phyloP scores from a whole-genome alignment of 2,888 invertebrate genomes.

The Phyto melanocephala region DNA sequence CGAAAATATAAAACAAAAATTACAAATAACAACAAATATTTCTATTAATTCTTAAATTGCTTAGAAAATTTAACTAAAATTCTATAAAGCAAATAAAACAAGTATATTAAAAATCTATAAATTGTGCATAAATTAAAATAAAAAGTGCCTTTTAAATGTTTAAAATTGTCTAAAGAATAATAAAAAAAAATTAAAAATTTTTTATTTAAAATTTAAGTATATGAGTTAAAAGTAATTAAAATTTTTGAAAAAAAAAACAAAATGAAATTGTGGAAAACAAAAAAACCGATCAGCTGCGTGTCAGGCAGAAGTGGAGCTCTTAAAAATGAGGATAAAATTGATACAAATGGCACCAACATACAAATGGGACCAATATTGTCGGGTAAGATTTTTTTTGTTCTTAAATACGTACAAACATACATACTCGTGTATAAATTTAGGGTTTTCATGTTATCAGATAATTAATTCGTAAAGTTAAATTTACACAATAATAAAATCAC shows the following conservation, averaged over 20 bases:
- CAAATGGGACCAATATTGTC: constrained; percentile 76
- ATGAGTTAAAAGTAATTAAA: neutral
- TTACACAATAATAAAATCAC: too few relatives aligned
- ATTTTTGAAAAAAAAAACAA: constrained; percentile 34
- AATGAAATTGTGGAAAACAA: constrained; percentile 79
- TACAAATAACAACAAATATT: too few relatives aligned
- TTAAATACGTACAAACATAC: neutral
- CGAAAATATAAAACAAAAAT: constrained; percentile 1
- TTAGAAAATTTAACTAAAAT: neutral
- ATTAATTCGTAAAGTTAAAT: too few relatives aligned
- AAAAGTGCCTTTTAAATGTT: constrained; percentile 35
- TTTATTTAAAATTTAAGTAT: too few relatives aligned
- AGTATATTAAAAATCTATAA: constrained; percentile 7
- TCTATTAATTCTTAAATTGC: too few relatives aligned
- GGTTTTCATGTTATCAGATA: too few relatives aligned
- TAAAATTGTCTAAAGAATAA: constrained; percentile 25
- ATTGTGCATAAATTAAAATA: neutral
- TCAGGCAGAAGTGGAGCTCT: constrained; percentile 75
- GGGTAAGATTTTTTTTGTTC: constrained; percentile 70
- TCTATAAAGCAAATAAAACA: neutral
- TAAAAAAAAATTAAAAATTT: neutral
- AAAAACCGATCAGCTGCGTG: constrained; percentile 78
- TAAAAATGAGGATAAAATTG: constrained; percentile 73
- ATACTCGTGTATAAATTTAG: too few relatives aligned
- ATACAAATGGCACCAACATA: constrained; percentile 70